These are phyloP conservation scores for Bellardia bayeri DNA, from an alignment of 2,888 invertebrate species.

Conservation along the genomic window DNA sequence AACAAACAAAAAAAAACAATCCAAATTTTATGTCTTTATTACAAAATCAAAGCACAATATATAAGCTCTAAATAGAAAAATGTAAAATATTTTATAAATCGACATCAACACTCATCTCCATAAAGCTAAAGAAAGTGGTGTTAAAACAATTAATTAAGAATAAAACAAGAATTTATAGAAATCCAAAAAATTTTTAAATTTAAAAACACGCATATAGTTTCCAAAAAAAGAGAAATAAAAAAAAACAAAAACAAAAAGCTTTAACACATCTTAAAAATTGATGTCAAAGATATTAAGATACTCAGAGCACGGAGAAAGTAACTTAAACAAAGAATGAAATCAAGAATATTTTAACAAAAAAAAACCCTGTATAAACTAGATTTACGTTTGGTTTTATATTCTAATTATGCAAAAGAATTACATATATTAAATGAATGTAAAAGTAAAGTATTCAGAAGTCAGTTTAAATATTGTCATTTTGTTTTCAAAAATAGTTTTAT, in stretches of 20 bases:
- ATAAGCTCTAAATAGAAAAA: not conserved
- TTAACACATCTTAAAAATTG: not conserved
- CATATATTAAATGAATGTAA: not conserved
- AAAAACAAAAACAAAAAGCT: not conserved
- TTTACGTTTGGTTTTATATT: not conserved
- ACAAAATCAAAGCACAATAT: conserved; percentile 11
- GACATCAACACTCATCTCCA: not conserved
- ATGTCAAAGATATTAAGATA: conserved; percentile 56
- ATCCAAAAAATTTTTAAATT: not conserved
- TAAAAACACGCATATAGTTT: not conserved
- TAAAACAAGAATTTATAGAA: not conserved
- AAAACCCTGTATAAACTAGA: not conserved
- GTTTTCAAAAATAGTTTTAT: not conserved
- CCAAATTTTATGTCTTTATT: not conserved
- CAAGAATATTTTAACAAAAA: conserved; percentile 1
- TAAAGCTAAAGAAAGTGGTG: not conserved
- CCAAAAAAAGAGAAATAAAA: conserved; percentile 1
- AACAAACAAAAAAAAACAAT: conserved; percentile 5
- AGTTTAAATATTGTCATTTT: no score
- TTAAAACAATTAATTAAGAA: conserved; percentile 22
- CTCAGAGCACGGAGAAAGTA: conserved; percentile 30
- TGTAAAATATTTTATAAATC: not conserved
- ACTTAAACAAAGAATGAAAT: conserved; percentile 12
- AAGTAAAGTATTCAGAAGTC: not conserved
- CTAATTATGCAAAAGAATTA: no score